These are phyloP conservation scores for Idaea biselata DNA, from an alignment of 2,888 invertebrate genomes.

Conservation along the genomic window DNA sequence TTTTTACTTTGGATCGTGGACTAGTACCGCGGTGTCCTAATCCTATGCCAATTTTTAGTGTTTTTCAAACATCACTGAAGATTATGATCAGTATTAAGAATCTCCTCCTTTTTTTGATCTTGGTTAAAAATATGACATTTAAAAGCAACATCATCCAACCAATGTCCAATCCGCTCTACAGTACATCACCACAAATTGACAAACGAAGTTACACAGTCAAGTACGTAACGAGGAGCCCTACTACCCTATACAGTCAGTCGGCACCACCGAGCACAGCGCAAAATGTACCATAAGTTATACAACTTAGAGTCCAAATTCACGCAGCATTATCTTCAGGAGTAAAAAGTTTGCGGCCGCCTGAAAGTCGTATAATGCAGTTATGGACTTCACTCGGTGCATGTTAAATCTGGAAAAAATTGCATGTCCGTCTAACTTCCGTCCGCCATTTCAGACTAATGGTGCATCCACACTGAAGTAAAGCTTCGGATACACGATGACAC, in stretches of 20 bases:
- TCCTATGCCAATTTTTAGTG: too few species aligned
- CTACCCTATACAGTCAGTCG: constrained; percentile 26
- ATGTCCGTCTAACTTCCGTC: background rate
- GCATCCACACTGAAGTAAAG: too few species aligned
- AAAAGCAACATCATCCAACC: too few species aligned
- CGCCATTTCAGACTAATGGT: background rate
- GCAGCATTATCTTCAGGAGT: background rate
- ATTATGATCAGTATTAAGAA: too few species aligned
- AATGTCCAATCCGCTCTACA: constrained; percentile 22
- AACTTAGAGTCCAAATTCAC: background rate
- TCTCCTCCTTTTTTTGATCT: too few species aligned
- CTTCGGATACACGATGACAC: too few species aligned
- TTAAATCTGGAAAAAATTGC: constrained; percentile 51
- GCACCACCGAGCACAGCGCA: constrained; percentile 6
- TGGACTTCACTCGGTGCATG: constrained; percentile 64
- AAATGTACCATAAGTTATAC: background rate
- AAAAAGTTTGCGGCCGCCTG: constrained; percentile 26
- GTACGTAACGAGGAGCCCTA: constrained; percentile 76
- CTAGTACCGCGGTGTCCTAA: too few species aligned
- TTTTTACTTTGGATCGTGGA: too few species aligned
- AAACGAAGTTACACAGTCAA: constrained; percentile 80
- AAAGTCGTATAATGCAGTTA: constrained; percentile 64
- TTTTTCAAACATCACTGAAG: too few species aligned
- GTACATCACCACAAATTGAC: constrained; percentile 52
- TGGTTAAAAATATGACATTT: too few species aligned